These are phyloP conservation scores for Mythimna ferrago DNA, from an alignment of 2,888 invertebrate genomes.

Conservation along the genomic window DNA sequence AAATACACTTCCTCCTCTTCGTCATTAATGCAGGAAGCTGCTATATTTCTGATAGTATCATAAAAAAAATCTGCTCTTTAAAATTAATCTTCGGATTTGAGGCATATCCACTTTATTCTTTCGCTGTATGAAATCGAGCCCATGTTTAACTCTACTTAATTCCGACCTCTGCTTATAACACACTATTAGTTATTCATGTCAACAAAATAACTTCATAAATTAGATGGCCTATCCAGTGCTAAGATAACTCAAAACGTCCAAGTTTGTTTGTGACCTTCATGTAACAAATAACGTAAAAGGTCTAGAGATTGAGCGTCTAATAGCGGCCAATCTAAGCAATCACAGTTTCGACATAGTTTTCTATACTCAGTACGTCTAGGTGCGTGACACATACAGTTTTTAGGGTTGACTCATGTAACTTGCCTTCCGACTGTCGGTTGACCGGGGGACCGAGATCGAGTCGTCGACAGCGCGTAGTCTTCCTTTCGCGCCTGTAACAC, in stretches of 20 bases:
- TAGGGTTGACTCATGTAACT: slow-evolving; percentile 23
- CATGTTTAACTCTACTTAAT: too few relatives aligned
- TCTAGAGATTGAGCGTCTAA: slow-evolving; percentile 21
- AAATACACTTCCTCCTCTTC: too few relatives aligned
- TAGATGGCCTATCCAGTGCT: slow-evolving; percentile 9
- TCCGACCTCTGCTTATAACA: too few relatives aligned
- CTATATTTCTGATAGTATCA: too few relatives aligned
- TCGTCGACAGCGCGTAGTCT: background rate
- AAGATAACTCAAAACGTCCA: slow-evolving; percentile 50
- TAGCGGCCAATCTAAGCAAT: slow-evolving; percentile 23
- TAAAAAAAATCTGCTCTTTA: too few relatives aligned
- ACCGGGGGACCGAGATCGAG: background rate
- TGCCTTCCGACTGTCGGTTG: background rate
- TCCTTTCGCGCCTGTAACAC: background rate
- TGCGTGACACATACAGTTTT: background rate
- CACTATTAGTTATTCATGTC: slow-evolving; percentile 5
- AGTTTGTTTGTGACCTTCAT: slow-evolving; percentile 20
- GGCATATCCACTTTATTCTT: too few relatives aligned
- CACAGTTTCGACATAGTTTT: slow-evolving; percentile 6
- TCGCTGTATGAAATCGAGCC: too few relatives aligned
- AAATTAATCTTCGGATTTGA: too few relatives aligned
- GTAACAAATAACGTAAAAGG: slow-evolving; percentile 32
- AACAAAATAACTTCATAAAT: slow-evolving; percentile 33
- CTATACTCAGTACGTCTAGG: background rate
- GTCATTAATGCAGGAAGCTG: too few relatives aligned